Conservation (phyloP, 1,140 invertebrate species). For the Habropoda laboriosa region DNA sequence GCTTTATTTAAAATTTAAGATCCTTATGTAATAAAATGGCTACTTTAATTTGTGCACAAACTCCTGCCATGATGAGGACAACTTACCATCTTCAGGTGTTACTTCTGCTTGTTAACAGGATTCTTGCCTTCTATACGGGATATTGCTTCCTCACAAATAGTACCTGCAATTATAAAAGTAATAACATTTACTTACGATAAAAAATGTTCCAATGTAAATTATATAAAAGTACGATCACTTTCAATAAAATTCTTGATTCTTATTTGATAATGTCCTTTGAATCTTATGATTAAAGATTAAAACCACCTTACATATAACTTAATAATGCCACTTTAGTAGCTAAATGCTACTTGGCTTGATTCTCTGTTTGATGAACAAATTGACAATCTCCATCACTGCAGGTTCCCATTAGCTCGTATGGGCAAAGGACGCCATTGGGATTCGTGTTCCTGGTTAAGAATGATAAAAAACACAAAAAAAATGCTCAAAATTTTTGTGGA, state of each 20-base stretch:
- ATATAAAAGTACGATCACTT: conserved; percentile 12
- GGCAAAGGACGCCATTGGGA: conserved; percentile 78
- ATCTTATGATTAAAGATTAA: conserved; percentile 68
- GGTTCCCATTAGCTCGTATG: conserved; percentile 79
- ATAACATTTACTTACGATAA: conserved; percentile 8
- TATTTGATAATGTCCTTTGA: conserved; percentile 25
- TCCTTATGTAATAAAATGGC: conserved; percentile 51
- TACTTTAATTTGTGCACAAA: conserved; percentile 65
- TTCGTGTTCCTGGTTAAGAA: conserved; percentile 72
- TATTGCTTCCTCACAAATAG: conserved; percentile 50
- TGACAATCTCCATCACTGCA: conserved; percentile 79
- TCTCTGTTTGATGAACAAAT: conserved; percentile 74
- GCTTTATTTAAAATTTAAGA: conserved; percentile 45
- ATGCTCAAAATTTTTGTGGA: conserved; percentile 61
- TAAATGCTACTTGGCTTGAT: conserved; percentile 66
- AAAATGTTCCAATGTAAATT: not conserved
- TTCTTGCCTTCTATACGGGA: conserved; percentile 22
- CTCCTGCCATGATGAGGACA: conserved; percentile 69
- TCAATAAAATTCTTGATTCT: conserved; percentile 30
- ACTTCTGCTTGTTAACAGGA: conserved; percentile 45
- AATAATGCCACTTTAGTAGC: conserved; percentile 63
- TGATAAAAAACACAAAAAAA: conserved; percentile 71
- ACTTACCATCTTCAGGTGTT: conserved; percentile 76
- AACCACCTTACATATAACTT: conserved; percentile 79
- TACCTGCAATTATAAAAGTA: conserved; percentile 63